Evolutionary conservation across 2,797 vertebrate genomes (phyloP), one percentile per base, ranked within the genome.

Genomic region (Hemibagrus guttatus): DNA sequence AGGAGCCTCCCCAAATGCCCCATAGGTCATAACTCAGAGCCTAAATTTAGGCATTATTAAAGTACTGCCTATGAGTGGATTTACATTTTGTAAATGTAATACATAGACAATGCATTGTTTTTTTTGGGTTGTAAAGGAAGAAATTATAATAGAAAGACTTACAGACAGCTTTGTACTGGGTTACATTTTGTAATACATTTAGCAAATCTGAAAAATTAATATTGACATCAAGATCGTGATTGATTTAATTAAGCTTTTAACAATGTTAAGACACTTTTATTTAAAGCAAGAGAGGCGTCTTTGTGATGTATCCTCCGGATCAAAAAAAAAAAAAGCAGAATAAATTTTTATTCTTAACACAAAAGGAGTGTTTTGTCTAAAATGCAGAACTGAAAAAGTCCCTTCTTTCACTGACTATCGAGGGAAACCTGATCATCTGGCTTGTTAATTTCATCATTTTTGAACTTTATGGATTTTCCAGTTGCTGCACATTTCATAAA

Each of bases 401-500:
- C 83, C 89, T 81, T 87, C 85, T 54, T 86, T 28, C 66, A 85
- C 87, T 83, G 87, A 87, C 58, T 54, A 64, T 79, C 78, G 19
- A n/a, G 76, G 6, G 84, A 85, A 91, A 89, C 94, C 94, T 89
- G 95, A 96, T 96, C 93, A 92, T 93, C 95, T 93, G 90, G 93
- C 95, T 96, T 95, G 94, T 96, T 97, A 96, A 96, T 97, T 97
- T 97, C 96, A 96, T 97, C 95, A 95, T 97, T 98, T 98, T 94
- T 94, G 94, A 95, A 93, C 96, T 96, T 96, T 96, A 97, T 96
- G 96, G 96, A 96, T 97, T 96, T 96, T 97, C 96, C 97, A 97
- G 96, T 98, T 96, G 97, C 95, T 95, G 95, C 95, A 93, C 95
- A 95, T 96, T 97, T 97, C 97, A 97, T 97, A 98, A 98, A 97